Conservation (phyloP, 2,888 invertebrate species). For the Conistra vaccinii region DNA sequence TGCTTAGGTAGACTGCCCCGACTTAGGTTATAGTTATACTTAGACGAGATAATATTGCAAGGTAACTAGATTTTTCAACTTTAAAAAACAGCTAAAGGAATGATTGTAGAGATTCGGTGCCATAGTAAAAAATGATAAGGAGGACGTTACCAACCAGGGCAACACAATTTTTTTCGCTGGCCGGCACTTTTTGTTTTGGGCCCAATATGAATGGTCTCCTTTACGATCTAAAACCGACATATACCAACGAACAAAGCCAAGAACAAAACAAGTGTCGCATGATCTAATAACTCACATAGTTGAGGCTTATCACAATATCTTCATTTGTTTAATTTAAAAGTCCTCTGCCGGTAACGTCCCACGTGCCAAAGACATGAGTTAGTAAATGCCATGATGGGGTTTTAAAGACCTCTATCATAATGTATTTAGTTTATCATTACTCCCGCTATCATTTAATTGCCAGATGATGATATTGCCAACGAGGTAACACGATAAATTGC, state of each 20-base stretch:
- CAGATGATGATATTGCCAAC: constrained; percentile 16
- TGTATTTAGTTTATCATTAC: constrained; percentile 34
- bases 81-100: too few species aligned
- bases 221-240: too few species aligned
- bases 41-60: too few species aligned
- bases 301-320: not conserved
- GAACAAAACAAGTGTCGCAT: not conserved
- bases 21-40: too few species aligned
- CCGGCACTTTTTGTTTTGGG: too few species aligned
- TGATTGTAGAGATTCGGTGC: too few species aligned
- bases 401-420: constrained; percentile 34
- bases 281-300: not conserved
- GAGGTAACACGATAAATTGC: constrained; percentile 8
- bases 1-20: too few species aligned
- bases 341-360: not conserved
- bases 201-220: too few species aligned
- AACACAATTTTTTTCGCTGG: too few species aligned
- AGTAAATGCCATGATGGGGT: constrained; percentile 28
- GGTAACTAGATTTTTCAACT: too few species aligned
- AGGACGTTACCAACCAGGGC: too few species aligned
- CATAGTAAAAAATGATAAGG: too few species aligned
- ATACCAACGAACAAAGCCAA: not conserved
- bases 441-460: constrained; percentile 19
- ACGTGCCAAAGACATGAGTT: not conserved
- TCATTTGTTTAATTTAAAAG: constrained; percentile 16